Conservation (phyloP, 1,140 invertebrate genomes). For the Phymorhynchus buccinoides region DNA sequence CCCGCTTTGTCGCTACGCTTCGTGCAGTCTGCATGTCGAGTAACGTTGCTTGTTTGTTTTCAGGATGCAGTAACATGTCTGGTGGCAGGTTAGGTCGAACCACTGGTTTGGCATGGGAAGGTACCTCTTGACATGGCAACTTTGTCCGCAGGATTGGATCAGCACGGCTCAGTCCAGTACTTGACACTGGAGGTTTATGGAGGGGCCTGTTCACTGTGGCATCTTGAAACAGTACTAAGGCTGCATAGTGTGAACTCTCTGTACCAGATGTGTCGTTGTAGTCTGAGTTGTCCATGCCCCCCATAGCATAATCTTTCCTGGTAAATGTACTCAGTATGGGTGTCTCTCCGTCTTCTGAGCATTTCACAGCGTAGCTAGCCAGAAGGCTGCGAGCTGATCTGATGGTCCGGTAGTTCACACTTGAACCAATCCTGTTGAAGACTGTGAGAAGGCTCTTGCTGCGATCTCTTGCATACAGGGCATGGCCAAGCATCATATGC, state of each 20-base stretch:
- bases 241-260: conserved; percentile 4
- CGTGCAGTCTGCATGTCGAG: conserved; percentile 14
- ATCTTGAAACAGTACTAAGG: conserved; percentile 21
- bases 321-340: conserved; percentile 2
- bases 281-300: conserved; percentile 12
- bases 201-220: conserved; percentile 1
- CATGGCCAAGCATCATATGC: conserved; percentile 15
- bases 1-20: neutral
- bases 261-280: neutral
- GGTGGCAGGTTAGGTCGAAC: neutral
- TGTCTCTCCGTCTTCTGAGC: conserved; percentile 2
- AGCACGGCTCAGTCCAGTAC: conserved; percentile 1
- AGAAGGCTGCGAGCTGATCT: conserved; percentile 7
- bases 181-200: conserved; percentile 2
- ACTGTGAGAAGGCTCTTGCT: conserved; percentile 14
- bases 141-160: conserved; percentile 14
- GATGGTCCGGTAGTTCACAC: neutral
- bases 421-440: neutral
- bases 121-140: neutral
- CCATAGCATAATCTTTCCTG: conserved; percentile 3
- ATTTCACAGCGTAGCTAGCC: neutral
- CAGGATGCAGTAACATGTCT: conserved; percentile 1
- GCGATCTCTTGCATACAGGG: neutral
- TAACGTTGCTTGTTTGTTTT: conserved; percentile 11
- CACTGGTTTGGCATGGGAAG: conserved; percentile 3